Conservation (phyloP, 2,888 invertebrate genomes). For the Chesias legatella region DNA sequence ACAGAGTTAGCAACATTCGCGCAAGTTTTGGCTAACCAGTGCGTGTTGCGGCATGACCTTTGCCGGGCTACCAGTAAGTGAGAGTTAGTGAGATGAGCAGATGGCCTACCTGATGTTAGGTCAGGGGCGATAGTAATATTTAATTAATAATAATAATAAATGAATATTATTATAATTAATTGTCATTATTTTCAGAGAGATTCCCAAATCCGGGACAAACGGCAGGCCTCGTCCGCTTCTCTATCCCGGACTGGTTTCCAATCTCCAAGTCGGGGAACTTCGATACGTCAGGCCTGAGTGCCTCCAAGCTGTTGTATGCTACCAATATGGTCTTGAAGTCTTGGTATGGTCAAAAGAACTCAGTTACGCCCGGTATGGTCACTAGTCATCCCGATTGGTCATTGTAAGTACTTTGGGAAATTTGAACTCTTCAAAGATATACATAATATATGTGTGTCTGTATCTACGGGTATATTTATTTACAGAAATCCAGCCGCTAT, state of each 20-base stretch:
- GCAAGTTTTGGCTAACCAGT: constrained; percentile 59
- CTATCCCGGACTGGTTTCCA: constrained; percentile 43
- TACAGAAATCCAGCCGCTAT: constrained; percentile 25
- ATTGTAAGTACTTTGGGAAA: constrained; percentile 40
- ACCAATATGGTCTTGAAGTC: constrained; percentile 33
- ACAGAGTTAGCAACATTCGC: constrained; percentile 62
- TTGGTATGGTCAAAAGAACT: constrained; percentile 45
- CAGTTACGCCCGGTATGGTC: constrained; percentile 38
- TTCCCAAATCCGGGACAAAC: constrained; percentile 51
- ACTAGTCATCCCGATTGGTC: constrained; percentile 37
- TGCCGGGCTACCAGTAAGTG: constrained; percentile 64
- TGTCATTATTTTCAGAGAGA: constrained; percentile 37
- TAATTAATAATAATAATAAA: too few relatives aligned
- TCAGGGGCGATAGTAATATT: too few relatives aligned
- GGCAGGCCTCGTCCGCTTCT: constrained; percentile 41
- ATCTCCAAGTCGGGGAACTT: constrained; percentile 15
- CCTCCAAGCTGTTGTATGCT: constrained; percentile 39
- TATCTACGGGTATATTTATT: too few relatives aligned
- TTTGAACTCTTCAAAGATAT: too few relatives aligned
- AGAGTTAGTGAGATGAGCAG: too few relatives aligned
- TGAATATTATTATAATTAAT: too few relatives aligned
- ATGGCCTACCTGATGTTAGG: too few relatives aligned
- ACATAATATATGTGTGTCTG: too few relatives aligned
- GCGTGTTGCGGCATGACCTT: constrained; percentile 44
- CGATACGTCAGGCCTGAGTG: constrained; percentile 30